phyloP scores from a whole-genome alignment of 2,888 invertebrate genomes.

The Poecilus cupreus region DNA sequence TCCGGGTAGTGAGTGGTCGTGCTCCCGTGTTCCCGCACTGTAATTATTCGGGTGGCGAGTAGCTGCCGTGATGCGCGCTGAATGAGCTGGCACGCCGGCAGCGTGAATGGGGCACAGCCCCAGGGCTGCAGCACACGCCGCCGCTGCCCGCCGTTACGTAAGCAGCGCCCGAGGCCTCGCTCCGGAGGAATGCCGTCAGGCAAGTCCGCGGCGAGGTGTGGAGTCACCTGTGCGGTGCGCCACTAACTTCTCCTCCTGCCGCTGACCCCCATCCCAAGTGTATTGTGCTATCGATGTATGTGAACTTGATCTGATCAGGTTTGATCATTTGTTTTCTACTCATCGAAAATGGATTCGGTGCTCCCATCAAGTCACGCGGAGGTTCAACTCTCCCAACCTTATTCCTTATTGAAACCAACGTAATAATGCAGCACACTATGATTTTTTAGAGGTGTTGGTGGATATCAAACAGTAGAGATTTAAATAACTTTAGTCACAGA shows the following conservation, averaged over 20 bases:
- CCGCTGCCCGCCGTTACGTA: constrained; percentile 64
- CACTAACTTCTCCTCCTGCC: neutral
- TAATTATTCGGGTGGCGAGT: constrained; percentile 42
- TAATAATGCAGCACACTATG: too few species aligned
- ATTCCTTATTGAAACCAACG: neutral
- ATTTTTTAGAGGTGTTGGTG: too few species aligned
- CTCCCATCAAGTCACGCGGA: neutral
- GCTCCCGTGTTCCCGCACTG: neutral
- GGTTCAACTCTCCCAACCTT: neutral
- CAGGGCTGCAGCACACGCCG: constrained; percentile 64
- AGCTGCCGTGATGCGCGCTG: constrained; percentile 13
- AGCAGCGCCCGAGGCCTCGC: constrained; percentile 46
- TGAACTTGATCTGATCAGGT: constrained; percentile 42
- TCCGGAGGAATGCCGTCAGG: constrained; percentile 72
- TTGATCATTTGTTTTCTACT: constrained; percentile 37
- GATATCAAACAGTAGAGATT: too few species aligned
- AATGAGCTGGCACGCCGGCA: neutral
- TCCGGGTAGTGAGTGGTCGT: neutral
- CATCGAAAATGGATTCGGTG: constrained; percentile 30
- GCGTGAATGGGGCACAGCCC: constrained; percentile 65
- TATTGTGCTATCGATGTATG: constrained; percentile 66
- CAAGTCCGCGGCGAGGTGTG: constrained; percentile 65
- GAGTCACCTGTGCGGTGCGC: constrained; percentile 66
- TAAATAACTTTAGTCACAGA: too few species aligned
- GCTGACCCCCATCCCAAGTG: neutral